phyloP scores from a whole-genome alignment of 2,113 vertebrate genomes.

The Cephalopterus ornatus region DNA sequence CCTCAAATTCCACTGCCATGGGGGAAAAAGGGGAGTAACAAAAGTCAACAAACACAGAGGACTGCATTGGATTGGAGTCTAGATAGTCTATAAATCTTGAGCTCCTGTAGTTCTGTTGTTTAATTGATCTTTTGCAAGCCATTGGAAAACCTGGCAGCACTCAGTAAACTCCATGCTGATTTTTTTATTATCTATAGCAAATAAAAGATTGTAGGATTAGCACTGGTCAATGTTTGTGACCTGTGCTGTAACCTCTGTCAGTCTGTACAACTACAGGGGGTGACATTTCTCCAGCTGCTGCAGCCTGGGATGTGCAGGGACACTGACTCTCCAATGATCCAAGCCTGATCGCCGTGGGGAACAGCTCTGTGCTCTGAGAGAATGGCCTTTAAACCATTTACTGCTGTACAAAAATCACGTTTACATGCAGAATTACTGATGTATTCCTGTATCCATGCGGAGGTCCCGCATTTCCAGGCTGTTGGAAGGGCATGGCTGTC shows the following conservation, averaged over 20 bases:
- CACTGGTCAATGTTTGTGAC: fast-evolving
- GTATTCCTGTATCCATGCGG: fast-evolving
- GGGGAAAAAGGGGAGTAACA: neutral
- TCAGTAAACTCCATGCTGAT: neutral
- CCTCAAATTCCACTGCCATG: neutral
- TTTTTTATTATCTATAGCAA: neutral
- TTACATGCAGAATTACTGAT: neutral
- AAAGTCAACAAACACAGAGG: neutral
- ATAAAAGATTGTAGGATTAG: neutral
- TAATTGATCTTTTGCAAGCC: neutral
- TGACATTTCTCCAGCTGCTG: fast-evolving
- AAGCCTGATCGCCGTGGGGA: fast-evolving
- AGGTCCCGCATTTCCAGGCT: neutral
- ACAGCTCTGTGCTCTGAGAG: neutral
- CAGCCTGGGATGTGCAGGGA: fast-evolving
- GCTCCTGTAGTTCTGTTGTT: neutral
- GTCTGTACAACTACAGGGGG: fast-evolving
- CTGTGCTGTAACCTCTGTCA: neutral
- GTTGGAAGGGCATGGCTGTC: fast-evolving
- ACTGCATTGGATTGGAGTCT: neutral
- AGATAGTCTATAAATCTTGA: neutral
- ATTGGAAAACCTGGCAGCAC: neutral
- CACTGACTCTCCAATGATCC: fast-evolving
- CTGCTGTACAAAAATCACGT: neutral
- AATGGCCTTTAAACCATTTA: neutral